phyloP scores from a whole-genome alignment of 2,888 invertebrate species.

The Phaedon cochleariae region DNA sequence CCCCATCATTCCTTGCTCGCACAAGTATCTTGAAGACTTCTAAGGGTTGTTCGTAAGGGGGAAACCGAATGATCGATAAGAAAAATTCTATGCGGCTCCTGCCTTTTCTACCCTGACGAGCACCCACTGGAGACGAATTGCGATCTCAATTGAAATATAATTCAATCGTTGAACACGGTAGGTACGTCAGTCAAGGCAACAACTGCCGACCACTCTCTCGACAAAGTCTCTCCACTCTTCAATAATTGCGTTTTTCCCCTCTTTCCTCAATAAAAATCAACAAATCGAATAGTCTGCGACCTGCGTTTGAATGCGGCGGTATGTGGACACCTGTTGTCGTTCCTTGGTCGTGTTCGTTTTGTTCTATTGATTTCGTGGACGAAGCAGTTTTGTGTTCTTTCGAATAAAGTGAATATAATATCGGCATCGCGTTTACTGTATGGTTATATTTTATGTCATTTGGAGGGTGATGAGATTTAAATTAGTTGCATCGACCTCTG shows the following conservation, averaged over 20 bases:
- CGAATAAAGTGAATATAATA: no score
- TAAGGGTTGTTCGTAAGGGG: no score
- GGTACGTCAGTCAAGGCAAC: conserved; percentile 10
- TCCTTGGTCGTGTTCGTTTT: neutral
- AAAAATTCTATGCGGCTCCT: no score
- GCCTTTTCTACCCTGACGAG: no score
- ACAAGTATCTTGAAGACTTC: no score
- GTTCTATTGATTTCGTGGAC: neutral
- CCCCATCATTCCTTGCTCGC: no score
- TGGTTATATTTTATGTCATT: neutral
- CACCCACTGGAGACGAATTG: no score
- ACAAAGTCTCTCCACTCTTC: conserved; percentile 8
- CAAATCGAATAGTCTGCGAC: conserved; percentile 9
- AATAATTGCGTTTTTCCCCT: neutral
- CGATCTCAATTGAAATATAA: neutral
- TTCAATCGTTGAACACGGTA: neutral
- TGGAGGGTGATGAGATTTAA: neutral
- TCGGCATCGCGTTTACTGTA: no score
- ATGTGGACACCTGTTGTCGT: neutral
- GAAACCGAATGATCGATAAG: no score
- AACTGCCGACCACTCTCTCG: neutral
- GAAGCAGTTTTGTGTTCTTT: neutral
- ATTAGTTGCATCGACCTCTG: neutral
- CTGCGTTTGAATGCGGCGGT: neutral
- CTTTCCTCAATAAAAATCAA: conserved; percentile 16